Conservation (phyloP, 92 coral and sea anemone genomes). For the Meandrina meandrites region DNA sequence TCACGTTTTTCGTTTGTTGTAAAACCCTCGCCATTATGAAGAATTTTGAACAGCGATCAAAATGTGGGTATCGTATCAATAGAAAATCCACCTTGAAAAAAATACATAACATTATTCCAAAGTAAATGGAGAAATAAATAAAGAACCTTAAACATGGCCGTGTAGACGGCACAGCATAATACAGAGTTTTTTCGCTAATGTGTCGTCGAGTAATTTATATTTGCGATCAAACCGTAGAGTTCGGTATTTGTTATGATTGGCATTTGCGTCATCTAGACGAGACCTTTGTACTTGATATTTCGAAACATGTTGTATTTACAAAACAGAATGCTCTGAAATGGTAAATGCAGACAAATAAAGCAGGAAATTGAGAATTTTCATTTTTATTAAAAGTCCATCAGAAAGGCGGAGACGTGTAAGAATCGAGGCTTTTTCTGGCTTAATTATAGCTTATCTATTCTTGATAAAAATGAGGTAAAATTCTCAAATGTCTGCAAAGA, state of each 20-base stretch:
- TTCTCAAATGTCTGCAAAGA: not conserved
- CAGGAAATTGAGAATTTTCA: slow-evolving; percentile 9
- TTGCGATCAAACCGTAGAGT: not conserved
- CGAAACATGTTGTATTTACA: not conserved
- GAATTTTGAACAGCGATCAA: not conserved
- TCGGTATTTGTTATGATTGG: not conserved
- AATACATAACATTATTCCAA: not conserved
- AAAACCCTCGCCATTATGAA: not conserved
- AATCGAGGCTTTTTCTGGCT: not conserved
- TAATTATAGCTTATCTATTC: not conserved
- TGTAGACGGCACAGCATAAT: not conserved
- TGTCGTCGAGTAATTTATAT: not conserved
- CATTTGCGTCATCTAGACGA: not conserved
- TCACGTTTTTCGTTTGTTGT: not conserved
- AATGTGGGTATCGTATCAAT: not conserved
- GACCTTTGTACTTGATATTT: slow-evolving; percentile 9
- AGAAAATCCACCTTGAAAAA: not conserved
- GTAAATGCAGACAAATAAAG: slow-evolving; percentile 3
- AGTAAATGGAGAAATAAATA: not conserved
- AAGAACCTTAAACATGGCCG: not conserved
- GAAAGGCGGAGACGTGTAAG: not conserved
- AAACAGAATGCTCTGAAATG: not conserved
- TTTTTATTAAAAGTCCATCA: slow-evolving; percentile 2
- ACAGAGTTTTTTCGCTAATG: too few species aligned
- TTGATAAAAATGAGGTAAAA: not conserved